Base-by-base conservation (phyloP, 2,888 invertebrate species). In the Chirona hameri region DNA sequence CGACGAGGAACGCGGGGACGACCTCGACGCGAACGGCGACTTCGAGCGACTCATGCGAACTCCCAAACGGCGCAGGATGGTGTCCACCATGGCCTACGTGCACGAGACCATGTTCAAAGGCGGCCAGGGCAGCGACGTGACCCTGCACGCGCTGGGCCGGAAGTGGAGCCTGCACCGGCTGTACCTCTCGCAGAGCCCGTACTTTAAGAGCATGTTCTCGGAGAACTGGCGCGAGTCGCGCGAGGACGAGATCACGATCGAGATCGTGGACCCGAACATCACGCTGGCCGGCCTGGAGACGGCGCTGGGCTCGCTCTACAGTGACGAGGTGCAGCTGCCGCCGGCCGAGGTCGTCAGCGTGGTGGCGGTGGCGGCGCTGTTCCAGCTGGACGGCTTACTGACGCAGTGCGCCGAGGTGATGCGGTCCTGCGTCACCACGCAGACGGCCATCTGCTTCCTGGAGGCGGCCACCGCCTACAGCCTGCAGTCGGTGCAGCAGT, bases 201-300 rank as follows among this genome's bases (percentile, higher is more conserved):
- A 94, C 87, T 94, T 94, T 88, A 90, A 91, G 21, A 93, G 93
- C 86, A 94, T 94, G 94, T 94, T 94, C 87, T 92, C 91, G 86
- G 94, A 94, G 9, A 91, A 92, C 4, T 94, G 94, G 94, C 90
- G 91, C 86, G 94, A 94, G 88, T 90, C 92, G 0, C 90, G 90
- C 81, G 91, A 92, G 88, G 90, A 91, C 85, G 89, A 91, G 84
- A 91, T 94, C 69, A 89, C 89, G 83, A 92, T 94, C 82, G 91
- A 93, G 88, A 92, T 94, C 82, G 90, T 91, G 5, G 94, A 94
- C 89, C 91, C 92, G 24, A 91, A 92, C 84, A 92, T 94, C 83
- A 93, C 91, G 9, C 86, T 90, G 83, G 91, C 92, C 83, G 91
- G 93, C 48, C 88, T 94, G 83, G 90, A 91, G 86, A 91, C 91